Percentiles rank a stretch among this genome's conserved stretches.
Evolutionary conservation across 2,113 vertebrate genomes (phyloP).

Genomic region (Dunckerocampus dactyliophorus): DNA sequence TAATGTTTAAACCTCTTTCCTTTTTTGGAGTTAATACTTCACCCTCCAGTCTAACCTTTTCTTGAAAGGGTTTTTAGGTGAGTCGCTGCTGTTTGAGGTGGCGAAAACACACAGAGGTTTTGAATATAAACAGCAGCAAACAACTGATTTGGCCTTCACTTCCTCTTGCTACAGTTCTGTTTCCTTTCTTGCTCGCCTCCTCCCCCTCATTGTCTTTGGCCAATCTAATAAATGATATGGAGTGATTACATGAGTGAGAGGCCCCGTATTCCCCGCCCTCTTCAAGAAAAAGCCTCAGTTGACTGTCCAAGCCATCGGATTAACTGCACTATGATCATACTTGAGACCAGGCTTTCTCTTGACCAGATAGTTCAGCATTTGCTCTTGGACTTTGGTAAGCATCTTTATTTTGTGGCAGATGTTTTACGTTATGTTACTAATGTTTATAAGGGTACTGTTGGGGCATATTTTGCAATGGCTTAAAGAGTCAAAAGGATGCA

Average conservation of each 20-base stretch:
- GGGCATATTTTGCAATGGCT: too few relatives aligned
- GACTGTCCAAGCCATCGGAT: slow-evolving; percentile 20
- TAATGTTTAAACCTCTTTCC: slow-evolving; percentile 72
- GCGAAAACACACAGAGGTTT: neutral
- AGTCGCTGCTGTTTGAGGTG: neutral
- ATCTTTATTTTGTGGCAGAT: neutral
- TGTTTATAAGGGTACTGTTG: neutral
- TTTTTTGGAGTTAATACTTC: slow-evolving; percentile 69
- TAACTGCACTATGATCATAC: slow-evolving; percentile 8
- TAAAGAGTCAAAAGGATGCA: too few relatives aligned
- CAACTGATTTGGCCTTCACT: slow-evolving; percentile 6
- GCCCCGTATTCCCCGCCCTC: slow-evolving; percentile 41
- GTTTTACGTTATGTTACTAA: too few relatives aligned
- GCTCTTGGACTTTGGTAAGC: slow-evolving; percentile 41
- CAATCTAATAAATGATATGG: slow-evolving; percentile 52
- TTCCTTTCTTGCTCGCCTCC: slow-evolving; percentile 8
- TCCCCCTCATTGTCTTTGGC: slow-evolving; percentile 25
- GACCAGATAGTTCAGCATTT: neutral
- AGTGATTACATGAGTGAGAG: slow-evolving; percentile 55
- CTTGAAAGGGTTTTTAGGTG: slow-evolving; percentile 1
- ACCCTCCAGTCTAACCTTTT: slow-evolving; percentile 28
- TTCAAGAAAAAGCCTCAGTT: slow-evolving; percentile 25
- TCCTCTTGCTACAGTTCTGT: slow-evolving; percentile 9
- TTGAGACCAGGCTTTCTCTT: neutral
- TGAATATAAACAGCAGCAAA: slow-evolving; percentile 8